Evolutionary conservation across 2,888 invertebrate species (phyloP).

Genomic region (Schizaphis graminum): DNA sequence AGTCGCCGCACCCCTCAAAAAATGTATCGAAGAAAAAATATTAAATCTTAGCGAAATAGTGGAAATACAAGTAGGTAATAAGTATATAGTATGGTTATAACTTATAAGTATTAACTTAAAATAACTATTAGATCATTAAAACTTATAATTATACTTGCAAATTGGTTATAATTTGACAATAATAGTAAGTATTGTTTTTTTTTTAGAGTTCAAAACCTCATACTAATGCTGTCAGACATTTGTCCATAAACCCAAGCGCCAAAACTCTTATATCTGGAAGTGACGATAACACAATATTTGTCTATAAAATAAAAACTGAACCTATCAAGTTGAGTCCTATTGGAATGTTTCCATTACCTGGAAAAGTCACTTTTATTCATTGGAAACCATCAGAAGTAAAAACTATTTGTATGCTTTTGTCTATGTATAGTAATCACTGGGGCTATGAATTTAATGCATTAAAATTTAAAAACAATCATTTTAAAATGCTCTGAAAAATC

Average conservation of each 20-base stretch:
- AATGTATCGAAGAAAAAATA: not conserved
- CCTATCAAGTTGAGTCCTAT: slow-evolving; percentile 74
- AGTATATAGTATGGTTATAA: too few species aligned
- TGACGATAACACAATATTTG: slow-evolving; percentile 72
- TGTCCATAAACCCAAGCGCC: slow-evolving; percentile 69
- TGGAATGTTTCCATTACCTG: slow-evolving; percentile 79
- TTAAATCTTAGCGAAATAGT: not conserved
- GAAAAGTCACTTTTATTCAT: slow-evolving; percentile 77
- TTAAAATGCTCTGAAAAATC: not conserved
- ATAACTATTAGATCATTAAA: not conserved
- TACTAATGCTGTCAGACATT: not conserved
- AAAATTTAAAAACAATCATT: not conserved
- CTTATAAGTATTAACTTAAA: not conserved
- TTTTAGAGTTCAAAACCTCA: slow-evolving; percentile 53
- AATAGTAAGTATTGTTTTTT: not conserved
- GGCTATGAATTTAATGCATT: not conserved
- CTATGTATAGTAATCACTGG: not conserved
- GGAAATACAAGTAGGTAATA: slow-evolving; percentile 45
- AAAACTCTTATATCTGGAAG: slow-evolving; percentile 78
- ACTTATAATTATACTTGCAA: not conserved
- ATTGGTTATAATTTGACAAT: not conserved
- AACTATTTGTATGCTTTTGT: not conserved
- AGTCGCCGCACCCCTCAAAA: slow-evolving; percentile 67
- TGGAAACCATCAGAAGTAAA: slow-evolving; percentile 78
- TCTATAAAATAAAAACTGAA: slow-evolving; percentile 62